Percentiles rank a stretch among this genome's conserved stretches.
Conservation (phyloP, 1,140 invertebrate genomes). For the Galendromus occidentalis region DNA sequence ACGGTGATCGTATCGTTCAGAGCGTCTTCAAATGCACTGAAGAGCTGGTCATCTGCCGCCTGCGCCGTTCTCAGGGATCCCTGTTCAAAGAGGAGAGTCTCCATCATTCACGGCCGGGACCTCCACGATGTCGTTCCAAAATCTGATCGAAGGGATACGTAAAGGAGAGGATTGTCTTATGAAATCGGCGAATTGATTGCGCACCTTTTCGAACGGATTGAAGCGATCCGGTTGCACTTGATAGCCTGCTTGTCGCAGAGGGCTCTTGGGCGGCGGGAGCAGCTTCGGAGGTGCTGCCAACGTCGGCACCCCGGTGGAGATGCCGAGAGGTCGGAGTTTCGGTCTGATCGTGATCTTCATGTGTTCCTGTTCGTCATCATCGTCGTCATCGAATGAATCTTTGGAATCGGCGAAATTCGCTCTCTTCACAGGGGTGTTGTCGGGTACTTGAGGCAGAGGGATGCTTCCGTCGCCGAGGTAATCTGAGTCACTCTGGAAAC, state of each 20-base stretch:
- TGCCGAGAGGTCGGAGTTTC: constrained; percentile 12
- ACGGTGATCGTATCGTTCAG: background rate
- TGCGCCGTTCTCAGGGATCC: background rate
- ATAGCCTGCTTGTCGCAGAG: constrained; percentile 14
- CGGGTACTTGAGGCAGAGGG: constrained; percentile 11
- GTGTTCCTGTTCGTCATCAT: constrained; percentile 18
- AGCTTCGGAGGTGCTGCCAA: constrained; percentile 20
- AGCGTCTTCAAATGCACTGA: background rate
- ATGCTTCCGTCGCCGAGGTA: constrained; percentile 14
- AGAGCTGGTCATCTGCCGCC: background rate
- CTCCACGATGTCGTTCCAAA: too few relatives aligned
- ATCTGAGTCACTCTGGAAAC: constrained; percentile 11
- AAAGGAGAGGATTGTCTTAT: too few relatives aligned
- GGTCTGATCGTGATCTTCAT: constrained; percentile 22
- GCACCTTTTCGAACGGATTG: constrained; percentile 59
- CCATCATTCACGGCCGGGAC: background rate
- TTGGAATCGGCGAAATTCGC: constrained; percentile 13
- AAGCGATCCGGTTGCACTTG: constrained; percentile 25
- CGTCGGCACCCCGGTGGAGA: background rate
- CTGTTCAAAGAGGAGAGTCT: background rate
- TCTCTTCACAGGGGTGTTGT: constrained; percentile 17
- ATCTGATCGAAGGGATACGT: too few relatives aligned
- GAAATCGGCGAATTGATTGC: constrained; percentile 27
- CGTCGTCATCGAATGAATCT: constrained; percentile 22
- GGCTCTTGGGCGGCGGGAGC: constrained; percentile 21